phyloP scores from a whole-genome alignment of 2,888 invertebrate genomes.

The Acronicta psi region DNA sequence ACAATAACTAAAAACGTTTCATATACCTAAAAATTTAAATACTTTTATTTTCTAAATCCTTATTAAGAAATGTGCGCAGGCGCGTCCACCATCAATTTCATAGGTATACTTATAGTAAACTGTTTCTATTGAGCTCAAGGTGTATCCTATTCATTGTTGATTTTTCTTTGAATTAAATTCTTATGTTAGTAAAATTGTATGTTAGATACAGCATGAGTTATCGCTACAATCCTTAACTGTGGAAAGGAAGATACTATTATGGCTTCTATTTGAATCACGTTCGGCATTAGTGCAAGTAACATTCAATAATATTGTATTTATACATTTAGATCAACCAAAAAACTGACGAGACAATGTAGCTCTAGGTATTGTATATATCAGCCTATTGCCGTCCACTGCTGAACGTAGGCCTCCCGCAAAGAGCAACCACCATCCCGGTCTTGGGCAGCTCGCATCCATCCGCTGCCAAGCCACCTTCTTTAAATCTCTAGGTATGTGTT shows the following conservation, averaged over 20 bases:
- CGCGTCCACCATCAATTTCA: conserved; percentile 28
- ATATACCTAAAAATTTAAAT: neutral
- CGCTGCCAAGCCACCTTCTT: too few species aligned
- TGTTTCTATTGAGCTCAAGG: conserved; percentile 46
- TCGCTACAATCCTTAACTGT: conserved; percentile 19
- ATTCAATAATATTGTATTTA: too few species aligned
- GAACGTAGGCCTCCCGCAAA: too few species aligned
- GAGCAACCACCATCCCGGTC: too few species aligned
- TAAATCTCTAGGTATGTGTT: too few species aligned
- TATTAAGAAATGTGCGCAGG: neutral
- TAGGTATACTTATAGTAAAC: conserved; percentile 35
- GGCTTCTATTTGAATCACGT: neutral
- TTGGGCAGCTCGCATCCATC: too few species aligned
- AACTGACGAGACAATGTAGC: too few species aligned
- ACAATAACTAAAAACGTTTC: too few species aligned
- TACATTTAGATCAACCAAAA: too few species aligned
- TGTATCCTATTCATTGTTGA: conserved; percentile 34
- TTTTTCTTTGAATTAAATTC: conserved; percentile 47
- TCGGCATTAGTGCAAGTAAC: neutral
- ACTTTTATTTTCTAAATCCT: neutral
- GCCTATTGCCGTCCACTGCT: too few species aligned
- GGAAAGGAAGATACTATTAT: conserved; percentile 12
- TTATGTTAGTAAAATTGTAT: conserved; percentile 31
- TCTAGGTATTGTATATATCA: too few species aligned
- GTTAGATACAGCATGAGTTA: conserved; percentile 25